Base-by-base conservation (phyloP, 2,888 invertebrate genomes). In the Lithophane ornitopus region DNA sequence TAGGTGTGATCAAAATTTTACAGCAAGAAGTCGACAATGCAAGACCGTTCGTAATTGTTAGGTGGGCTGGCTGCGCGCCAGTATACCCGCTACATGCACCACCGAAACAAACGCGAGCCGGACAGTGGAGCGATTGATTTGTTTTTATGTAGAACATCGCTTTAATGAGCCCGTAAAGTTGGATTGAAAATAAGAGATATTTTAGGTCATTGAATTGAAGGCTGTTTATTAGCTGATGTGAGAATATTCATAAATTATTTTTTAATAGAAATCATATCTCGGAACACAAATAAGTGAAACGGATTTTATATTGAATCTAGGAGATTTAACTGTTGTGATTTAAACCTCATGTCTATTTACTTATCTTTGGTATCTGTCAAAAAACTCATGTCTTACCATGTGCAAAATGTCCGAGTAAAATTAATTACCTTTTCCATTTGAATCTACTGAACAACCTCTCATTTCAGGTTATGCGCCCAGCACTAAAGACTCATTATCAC, bases 91-190 rank as follows among this genome's bases (percentile, higher is more conserved):
- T 76, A 73, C 73, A 66, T 77, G 59, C 44, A 39, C 76, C 44
- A 59, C 61, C 67, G 49, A 78, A 84, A 84, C 85, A 85, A 86
- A 86, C 63, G 73, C 56, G 28, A n/a, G 68, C 74, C 68, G 70
- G 76, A 80, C 82, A 82, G 65, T 70, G 59, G 72, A 75, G 59
- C 78, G 74, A 86, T 87, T 86, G 85, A 87, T 87, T 85, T 74
- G 80, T 80, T 86, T 83, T 70, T 76, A 77, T 62, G 28, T 71
- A 19, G 56, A 46, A 63, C 70, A 22, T 39, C 59, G 52, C n/a
- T 79, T 83, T 84, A 79, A 73, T 72, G 59, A 61, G 56, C 59
- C 59, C 63, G 39, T 65, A 73, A 71, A 74, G 12, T 59, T 56
- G 54, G 39, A 70, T 76, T 52, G 67, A 63, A 84, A 65, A 59